Conservation (phyloP, 2,113 vertebrate species). For the Dipodomys merriami region DNA sequence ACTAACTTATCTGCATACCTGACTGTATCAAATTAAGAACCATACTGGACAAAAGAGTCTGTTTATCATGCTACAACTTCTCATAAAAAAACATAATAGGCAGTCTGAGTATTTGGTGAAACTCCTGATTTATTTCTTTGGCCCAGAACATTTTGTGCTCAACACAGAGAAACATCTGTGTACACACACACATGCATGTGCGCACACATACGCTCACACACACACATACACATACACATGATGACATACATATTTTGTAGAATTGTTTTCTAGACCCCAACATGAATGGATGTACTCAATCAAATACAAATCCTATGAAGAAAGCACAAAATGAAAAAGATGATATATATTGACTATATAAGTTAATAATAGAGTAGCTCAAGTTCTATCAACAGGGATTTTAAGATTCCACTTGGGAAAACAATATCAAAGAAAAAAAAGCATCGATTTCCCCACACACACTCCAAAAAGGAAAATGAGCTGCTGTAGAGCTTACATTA, state of each 20-base stretch:
- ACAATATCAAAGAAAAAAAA: background rate
- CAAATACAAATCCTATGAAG: background rate
- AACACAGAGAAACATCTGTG: background rate
- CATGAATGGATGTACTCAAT: background rate
- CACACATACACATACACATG: background rate
- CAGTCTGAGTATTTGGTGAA: background rate
- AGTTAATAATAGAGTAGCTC: background rate
- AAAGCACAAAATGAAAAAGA: background rate
- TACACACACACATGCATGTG: background rate
- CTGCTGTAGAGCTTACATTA: background rate
- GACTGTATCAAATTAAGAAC: background rate
- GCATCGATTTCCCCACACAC: background rate
- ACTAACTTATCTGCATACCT: background rate
- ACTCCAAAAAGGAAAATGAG: background rate
- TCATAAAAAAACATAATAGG: background rate
- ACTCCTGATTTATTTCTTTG: background rate
- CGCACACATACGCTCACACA: background rate
- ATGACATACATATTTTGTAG: background rate
- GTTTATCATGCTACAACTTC: background rate
- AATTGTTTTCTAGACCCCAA: background rate
- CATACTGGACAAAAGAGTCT: background rate
- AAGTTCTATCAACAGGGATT: slow-evolving; percentile 2
- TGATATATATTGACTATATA: background rate
- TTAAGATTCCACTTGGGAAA: background rate
- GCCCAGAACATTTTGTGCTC: background rate